Evolutionary conservation across 1,140 invertebrate species (phyloP).

Genomic region (Brachionus angularis): DNA sequence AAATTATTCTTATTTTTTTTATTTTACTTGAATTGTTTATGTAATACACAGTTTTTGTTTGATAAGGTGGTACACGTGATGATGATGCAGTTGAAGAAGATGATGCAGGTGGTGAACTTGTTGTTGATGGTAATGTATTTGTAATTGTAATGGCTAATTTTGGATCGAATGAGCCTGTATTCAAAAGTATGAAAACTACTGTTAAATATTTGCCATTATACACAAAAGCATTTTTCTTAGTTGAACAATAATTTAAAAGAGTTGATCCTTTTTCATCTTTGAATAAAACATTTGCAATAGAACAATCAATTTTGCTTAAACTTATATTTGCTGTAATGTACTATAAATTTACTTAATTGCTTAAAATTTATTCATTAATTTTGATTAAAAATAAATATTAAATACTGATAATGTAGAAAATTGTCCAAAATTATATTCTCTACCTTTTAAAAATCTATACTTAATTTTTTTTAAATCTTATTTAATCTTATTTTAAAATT

Average conservation of each 20-base stretch:
- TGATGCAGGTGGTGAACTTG: no score
- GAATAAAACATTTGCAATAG: no score
- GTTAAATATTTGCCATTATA: not conserved
- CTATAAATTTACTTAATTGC: no score
- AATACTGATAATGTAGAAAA: not conserved
- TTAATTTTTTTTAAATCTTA: not conserved
- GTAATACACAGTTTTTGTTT: not conserved
- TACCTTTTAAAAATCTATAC: not conserved
- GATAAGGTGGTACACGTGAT: not conserved
- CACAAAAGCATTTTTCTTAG: not conserved
- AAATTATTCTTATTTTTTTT: not conserved
- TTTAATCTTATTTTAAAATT: not conserved
- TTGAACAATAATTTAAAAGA: no score
- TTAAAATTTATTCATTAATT: no score
- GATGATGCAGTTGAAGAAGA: no score
- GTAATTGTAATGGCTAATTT: not conserved
- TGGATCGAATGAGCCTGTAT: not conserved
- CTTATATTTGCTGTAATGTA: no score
- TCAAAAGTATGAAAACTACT: not conserved
- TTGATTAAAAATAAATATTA: not conserved
- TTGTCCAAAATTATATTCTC: slow-evolving; percentile 6
- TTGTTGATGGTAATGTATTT: not conserved
- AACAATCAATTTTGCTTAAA: no score
- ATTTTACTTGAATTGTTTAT: not conserved
- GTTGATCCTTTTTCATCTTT: no score